Base-by-base conservation (phyloP, 2,797 vertebrate genomes). In the Lagorchestes hirsutus region DNA sequence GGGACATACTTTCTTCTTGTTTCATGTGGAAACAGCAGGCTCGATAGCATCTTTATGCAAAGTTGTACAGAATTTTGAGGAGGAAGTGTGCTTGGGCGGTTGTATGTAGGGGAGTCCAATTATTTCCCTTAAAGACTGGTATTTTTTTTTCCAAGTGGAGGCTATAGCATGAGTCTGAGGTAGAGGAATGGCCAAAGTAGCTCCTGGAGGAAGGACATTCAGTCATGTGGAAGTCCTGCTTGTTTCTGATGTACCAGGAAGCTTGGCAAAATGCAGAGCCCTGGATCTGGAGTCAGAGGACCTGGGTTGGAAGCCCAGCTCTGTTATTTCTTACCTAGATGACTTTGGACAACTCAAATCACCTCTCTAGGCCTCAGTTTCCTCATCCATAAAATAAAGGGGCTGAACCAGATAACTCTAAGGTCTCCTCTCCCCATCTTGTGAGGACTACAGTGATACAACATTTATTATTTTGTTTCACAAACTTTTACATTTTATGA, bases 321-420 rank as follows among this genome's bases (percentile, higher is more conserved):
- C 10, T 50, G 14, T 40, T 22, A 24, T 91, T 67, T 93, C 90
- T 54, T 91, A 95, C 93, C n/a, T 54, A 74, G 57, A 50, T 56
- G 10, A 87, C 92, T 96, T 93, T 93, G 5, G 16, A 59, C 46
- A 74, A 95, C 13, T 91, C 54, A 90, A 27, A 91, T 91, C 74
- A 67, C 94, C 12, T 95, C 57, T 74, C 28, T 93, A 46, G n/a
- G 14, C 92, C 34, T 93, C 92, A 87, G 18, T 92, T 95, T 93
- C 34, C 16, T 91, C 0, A 59, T 58, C 57, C 27, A 58, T 8
- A 58, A 58, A 58, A 58, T 59, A 59, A 31, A 59, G 58, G 10
- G 10, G 29, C 6, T 31, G 58, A 59, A 59, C 58, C 29, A 59
- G 58, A 59, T 59, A 59, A 59, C 58, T 59, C 29, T 31, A 74